Percentiles rank a stretch among this genome's conserved stretches.
Conservation (phyloP, 2,797 vertebrate species). For the Darevskia nairensis region DNA sequence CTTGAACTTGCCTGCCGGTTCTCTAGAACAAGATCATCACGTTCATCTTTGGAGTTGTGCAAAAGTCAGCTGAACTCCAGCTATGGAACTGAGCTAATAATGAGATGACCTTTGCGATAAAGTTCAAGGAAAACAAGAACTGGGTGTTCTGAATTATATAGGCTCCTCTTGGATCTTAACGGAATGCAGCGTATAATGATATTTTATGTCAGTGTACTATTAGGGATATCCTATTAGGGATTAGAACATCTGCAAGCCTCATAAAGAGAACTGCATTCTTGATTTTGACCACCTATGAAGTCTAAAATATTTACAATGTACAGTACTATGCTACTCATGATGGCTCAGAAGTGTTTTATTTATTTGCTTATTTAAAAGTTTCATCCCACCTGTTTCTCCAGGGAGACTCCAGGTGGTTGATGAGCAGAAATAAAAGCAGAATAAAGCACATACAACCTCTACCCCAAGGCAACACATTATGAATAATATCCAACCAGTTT, state of each 20-base stretch:
- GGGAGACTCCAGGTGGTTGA: too few relatives aligned
- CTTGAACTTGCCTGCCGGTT: not conserved
- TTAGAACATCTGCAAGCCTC: constrained; percentile 33
- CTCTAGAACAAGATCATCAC: not conserved
- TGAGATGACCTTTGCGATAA: not conserved
- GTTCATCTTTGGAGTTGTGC: not conserved
- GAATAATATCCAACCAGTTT: too few relatives aligned
- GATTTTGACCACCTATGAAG: constrained; percentile 19
- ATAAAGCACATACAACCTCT: too few relatives aligned
- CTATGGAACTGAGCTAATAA: not conserved
- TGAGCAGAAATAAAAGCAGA: too few relatives aligned
- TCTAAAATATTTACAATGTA: not conserved
- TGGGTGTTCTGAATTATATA: constrained; percentile 20
- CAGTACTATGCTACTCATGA: not conserved
- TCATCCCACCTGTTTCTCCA: too few relatives aligned
- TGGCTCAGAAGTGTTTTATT: too few relatives aligned
- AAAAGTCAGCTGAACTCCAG: not conserved
- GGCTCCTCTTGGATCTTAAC: constrained; percentile 45
- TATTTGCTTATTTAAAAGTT: too few relatives aligned
- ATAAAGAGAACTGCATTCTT: constrained; percentile 11
- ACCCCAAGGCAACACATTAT: too few relatives aligned
- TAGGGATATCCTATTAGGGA: constrained; percentile 40
- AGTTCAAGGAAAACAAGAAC: constrained; percentile 1
- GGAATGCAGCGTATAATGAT: constrained; percentile 26
- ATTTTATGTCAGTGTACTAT: constrained; percentile 31